Percentiles rank a stretch among this genome's conserved stretches.
Evolutionary conservation across 2,888 invertebrate species (phyloP).

Genomic region (Micoletzkya japonica): DNA sequence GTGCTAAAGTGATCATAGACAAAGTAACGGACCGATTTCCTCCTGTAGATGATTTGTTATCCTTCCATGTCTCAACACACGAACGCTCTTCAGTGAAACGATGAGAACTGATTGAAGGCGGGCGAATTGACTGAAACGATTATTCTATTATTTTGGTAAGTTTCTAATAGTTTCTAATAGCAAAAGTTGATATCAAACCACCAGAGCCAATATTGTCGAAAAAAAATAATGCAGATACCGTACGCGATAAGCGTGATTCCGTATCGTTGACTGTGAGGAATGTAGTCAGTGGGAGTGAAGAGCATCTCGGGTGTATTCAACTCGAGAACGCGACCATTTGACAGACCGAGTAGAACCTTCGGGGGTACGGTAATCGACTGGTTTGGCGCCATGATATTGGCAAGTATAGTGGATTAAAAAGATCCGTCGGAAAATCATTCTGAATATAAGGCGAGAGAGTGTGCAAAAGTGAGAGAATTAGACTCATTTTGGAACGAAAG

Average conservation of each 20-base stretch:
- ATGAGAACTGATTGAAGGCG: background rate
- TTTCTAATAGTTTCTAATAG: background rate
- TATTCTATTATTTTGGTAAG: background rate
- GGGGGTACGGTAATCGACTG: no score
- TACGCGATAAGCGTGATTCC: slow-evolving; percentile 17
- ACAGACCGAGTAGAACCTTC: slow-evolving; percentile 3
- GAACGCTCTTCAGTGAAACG: slow-evolving; percentile 13
- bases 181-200: background rate
- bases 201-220: background rate
- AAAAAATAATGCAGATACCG: no score
- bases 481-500: no score
- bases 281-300: background rate
- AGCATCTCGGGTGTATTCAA: slow-evolving; percentile 8
- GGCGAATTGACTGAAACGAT: background rate
- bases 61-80: slow-evolving; percentile 13
- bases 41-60: slow-evolving; percentile 7
- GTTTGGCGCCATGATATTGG: no score
- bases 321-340: slow-evolving; percentile 21
- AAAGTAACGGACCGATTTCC: background rate
- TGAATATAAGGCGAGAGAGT: no score
- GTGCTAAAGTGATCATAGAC: background rate
- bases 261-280: slow-evolving; percentile 11
- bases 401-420: no score
- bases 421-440: no score
- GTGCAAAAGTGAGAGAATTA: no score